Percentiles rank a stretch among this genome's conserved stretches.
phyloP scores from a whole-genome alignment of 2,888 invertebrate species.

The Abrostola tripartita region DNA sequence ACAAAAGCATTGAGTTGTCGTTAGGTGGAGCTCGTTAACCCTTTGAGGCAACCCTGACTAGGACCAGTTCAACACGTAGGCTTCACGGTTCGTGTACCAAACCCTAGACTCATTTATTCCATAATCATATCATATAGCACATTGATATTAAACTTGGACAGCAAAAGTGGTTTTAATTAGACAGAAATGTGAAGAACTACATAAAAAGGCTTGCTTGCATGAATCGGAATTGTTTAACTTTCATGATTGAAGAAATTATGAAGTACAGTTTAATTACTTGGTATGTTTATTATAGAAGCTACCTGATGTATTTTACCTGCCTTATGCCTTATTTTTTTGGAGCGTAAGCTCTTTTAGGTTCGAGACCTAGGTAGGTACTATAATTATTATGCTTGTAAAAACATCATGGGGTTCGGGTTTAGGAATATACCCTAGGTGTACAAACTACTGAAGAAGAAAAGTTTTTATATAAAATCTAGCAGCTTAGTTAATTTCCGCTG shows the following conservation, averaged over 20 bases:
- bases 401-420: too few relatives aligned
- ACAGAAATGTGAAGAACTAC: conserved; percentile 15
- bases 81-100: conserved; percentile 61
- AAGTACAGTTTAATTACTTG: background rate
- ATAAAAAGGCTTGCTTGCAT: background rate
- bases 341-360: too few relatives aligned
- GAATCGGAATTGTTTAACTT: conserved; percentile 4
- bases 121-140: conserved; percentile 54
- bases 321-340: too few relatives aligned
- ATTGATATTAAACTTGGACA: conserved; percentile 31
- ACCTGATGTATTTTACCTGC: too few relatives aligned
- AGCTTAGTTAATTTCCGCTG: too few relatives aligned
- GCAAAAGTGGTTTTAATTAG: conserved; percentile 35
- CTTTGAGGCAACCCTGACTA: conserved; percentile 42
- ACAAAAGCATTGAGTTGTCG: background rate
- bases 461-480: too few relatives aligned
- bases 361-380: too few relatives aligned
- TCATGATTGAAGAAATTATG: background rate
- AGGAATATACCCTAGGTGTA: too few relatives aligned
- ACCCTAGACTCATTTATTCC: conserved; percentile 50
- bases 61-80: conserved; percentile 54
- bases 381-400: too few relatives aligned
- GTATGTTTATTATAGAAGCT: too few relatives aligned
- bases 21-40: background rate
- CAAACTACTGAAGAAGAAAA: too few relatives aligned